Conservation (phyloP, 2,888 invertebrate species). For the Ctena decussata region DNA sequence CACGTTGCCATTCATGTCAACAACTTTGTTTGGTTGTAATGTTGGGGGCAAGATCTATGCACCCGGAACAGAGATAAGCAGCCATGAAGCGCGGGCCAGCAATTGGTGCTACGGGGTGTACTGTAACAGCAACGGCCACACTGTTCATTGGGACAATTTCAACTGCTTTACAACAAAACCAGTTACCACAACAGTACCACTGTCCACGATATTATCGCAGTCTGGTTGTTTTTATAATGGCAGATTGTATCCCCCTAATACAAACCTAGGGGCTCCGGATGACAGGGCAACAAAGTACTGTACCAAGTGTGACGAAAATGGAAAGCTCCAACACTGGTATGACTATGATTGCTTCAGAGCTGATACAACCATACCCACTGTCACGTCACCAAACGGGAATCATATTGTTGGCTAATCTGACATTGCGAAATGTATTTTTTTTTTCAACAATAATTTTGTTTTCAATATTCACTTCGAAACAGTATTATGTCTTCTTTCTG, state of each 20-base stretch:
- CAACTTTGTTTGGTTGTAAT: background rate
- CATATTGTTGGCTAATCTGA: background rate
- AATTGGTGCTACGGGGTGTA: conserved; percentile 17
- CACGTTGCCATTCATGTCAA: background rate
- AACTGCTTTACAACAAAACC: conserved; percentile 9
- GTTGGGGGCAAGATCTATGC: background rate
- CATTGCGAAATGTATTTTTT: no score
- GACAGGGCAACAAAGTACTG: background rate
- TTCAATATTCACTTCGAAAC: no score
- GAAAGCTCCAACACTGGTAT: background rate
- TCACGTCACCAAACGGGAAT: background rate
- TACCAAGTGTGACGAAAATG: conserved; percentile 2
- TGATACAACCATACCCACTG: background rate
- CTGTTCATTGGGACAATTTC: conserved; percentile 1
- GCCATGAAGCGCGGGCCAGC: background rate
- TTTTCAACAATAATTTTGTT: no score
- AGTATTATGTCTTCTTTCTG: no score
- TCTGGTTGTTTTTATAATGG: background rate
- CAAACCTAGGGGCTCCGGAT: background rate
- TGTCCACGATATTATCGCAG: background rate
- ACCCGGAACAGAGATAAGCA: background rate
- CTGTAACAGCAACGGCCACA: background rate
- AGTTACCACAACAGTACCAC: background rate
- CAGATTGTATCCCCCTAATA: background rate
- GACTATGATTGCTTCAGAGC: background rate